These are phyloP conservation scores for Amphiprion clarkii DNA, from an alignment of 2,797 vertebrate genomes.

Conservation along the genomic window DNA sequence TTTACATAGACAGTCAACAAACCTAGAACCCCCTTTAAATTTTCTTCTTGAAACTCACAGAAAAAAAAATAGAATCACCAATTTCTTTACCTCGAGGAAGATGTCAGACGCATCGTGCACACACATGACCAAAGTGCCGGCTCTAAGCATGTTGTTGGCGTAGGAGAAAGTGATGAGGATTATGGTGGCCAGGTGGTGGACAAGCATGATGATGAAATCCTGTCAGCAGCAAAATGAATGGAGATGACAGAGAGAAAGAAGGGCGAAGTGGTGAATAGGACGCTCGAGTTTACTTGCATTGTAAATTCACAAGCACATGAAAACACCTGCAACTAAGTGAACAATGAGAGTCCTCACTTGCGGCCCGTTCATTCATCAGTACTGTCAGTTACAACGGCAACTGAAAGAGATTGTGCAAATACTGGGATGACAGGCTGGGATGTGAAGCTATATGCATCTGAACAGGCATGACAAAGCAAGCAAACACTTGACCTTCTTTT, in stretches of 20 bases:
- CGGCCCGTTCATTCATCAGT: background rate
- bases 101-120: constrained; percentile 94
- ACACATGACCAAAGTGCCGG: constrained; percentile 92
- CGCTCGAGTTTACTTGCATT: background rate
- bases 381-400: background rate
- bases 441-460: background rate
- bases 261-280: background rate
- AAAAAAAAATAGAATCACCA: background rate
- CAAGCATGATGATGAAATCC: constrained; percentile 97
- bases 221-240: constrained; percentile 66
- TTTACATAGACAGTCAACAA: background rate
- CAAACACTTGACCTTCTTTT: too few relatives aligned
- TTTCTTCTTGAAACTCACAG: background rate
- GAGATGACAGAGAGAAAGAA: constrained; percentile 10
- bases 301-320: background rate
- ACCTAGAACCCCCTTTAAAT: background rate
- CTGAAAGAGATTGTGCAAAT: constrained; percentile 8
- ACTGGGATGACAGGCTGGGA: background rate
- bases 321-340: background rate
- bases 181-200: constrained; percentile 94
- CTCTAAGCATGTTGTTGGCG: constrained; percentile 94
- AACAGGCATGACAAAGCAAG: background rate
- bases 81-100: constrained; percentile 91
- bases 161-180: constrained; percentile 95
- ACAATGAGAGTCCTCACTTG: background rate